These are phyloP conservation scores for Huso huso DNA, from an alignment of 2,797 vertebrate genomes.

Conservation along the genomic window DNA sequence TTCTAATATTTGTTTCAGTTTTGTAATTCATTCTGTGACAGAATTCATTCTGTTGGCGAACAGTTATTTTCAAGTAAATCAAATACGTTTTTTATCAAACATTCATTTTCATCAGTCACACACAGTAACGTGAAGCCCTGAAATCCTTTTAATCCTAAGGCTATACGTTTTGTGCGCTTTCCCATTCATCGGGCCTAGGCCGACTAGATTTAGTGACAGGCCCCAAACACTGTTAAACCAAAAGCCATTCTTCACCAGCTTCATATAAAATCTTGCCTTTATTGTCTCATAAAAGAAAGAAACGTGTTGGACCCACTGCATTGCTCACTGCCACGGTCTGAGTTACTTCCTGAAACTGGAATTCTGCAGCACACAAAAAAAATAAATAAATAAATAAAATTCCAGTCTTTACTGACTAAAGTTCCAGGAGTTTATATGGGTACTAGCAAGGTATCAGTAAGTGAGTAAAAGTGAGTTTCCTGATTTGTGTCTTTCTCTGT, in stretches of 20 bases:
- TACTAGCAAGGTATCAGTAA: neutral
- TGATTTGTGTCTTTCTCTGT: too few species aligned
- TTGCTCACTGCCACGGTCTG: constrained; percentile 45
- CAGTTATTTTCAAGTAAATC: constrained; percentile 26
- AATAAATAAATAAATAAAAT: constrained; percentile 22
- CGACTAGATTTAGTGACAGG: constrained; percentile 59
- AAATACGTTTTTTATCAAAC: constrained; percentile 46
- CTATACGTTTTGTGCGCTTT: constrained; percentile 48
- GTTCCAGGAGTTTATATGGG: constrained; percentile 17
- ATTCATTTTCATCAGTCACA: constrained; percentile 52
- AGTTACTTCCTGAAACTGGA: constrained; percentile 53
- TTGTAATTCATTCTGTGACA: constrained; percentile 20
- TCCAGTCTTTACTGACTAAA: constrained; percentile 4
- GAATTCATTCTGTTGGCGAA: constrained; percentile 11
- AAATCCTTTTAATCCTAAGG: constrained; percentile 49
- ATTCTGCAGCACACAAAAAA: constrained; percentile 33
- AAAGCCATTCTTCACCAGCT: constrained; percentile 59
- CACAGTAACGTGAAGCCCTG: constrained; percentile 39
- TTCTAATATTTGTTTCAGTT: constrained; percentile 6
- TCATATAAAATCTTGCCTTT: constrained; percentile 61
- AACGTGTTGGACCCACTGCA: constrained; percentile 54
- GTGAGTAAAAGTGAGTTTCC: too few species aligned
- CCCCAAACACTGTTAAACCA: constrained; percentile 60
- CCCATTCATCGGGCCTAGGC: constrained; percentile 44
- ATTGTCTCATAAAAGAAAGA: constrained; percentile 64